Evolutionary conservation across 2,797 vertebrate genomes (phyloP), one percentile per base, ranked within the genome.

Genomic region (Orientallactaga sibirica): DNA sequence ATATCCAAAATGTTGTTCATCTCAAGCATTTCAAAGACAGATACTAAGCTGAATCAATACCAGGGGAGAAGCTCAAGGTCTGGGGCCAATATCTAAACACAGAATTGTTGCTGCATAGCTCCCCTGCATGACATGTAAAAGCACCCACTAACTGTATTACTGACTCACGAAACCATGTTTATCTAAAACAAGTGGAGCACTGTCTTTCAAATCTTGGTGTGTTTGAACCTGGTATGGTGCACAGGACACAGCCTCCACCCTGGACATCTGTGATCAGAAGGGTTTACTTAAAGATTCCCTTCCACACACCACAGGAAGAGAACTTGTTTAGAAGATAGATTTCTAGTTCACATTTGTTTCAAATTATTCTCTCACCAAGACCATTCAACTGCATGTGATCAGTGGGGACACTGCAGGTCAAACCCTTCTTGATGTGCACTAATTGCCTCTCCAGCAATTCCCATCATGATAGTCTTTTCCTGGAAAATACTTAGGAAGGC

Each of bases 401-500:
- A 68, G 16, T 12, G 64, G 52, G 68, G 43, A 78, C 70, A 3
- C 27, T 33, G 27, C 41, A 48, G 71, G 68, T 86, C 76, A 94
- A 73, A 22, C 15, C 7, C n/a, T 70, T 33, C n/a, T 67, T 58
- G n/a, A 58, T 67, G 15, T 62, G 86, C 68, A 55, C 52, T 62
- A 64, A 90, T 25, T 55, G 33, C 33, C 48, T 77, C 27, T 62
- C 74, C 68, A 48, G 29, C 7, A 18, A 5, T 90, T 92, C 82
- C 48, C 82, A 83, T 85, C 22, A 14, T 15, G 66, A 80, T 18
- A 24, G n/a, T 67, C 62, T 91, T 93, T 48, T 66, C 48, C 77
- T 92, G 91, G 94, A 94, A 94, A 94, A 94, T 80, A 84, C 83
- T 95, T 84, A 88, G 92, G 62, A 91, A 91, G 24, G 70, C 68